A percentile compares a stretch with the other conserved stretches of the same genome.
phyloP scores from a whole-genome alignment of 1,140 invertebrate genomes.

The Hydropsyche tenuis region DNA sequence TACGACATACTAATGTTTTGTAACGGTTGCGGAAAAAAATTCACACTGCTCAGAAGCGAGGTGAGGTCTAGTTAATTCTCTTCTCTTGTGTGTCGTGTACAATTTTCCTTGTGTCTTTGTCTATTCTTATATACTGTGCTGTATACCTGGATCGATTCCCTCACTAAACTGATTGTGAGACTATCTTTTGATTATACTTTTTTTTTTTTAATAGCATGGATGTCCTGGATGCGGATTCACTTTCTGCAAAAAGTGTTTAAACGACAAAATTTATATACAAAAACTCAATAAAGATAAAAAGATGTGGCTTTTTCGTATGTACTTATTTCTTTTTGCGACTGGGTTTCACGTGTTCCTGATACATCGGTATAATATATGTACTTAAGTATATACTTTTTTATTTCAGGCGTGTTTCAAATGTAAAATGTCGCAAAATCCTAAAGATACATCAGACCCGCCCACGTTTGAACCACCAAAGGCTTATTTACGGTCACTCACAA shows the following conservation, averaged over 20 bases:
- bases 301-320: slow-evolving; percentile 53
- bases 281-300: slow-evolving; percentile 55
- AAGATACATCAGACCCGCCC: slow-evolving; percentile 42
- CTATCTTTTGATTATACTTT: slow-evolving; percentile 10
- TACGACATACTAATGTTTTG: too few relatives aligned
- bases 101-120: not conserved
- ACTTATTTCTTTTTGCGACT: too few relatives aligned
- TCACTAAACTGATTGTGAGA: not conserved
- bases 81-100: not conserved
- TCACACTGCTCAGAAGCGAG: slow-evolving; percentile 43
- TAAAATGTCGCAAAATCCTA: slow-evolving; percentile 50
- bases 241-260: slow-evolving; percentile 70
- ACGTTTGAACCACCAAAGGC: slow-evolving; percentile 59
- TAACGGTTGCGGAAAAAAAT: slow-evolving; percentile 45
- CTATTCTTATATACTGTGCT: slow-evolving; percentile 7
- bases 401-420: slow-evolving; percentile 59
- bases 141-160: not conserved
- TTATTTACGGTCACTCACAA: slow-evolving; percentile 59
- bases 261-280: slow-evolving; percentile 61
- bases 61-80: slow-evolving; percentile 23
- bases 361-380: slow-evolving; percentile 55
- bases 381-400: slow-evolving; percentile 23
- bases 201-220: slow-evolving; percentile 59
- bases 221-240: slow-evolving; percentile 70
- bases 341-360: too few relatives aligned